Conservation (phyloP, 2,113 vertebrate genomes). For the Eclectus roratus region DNA sequence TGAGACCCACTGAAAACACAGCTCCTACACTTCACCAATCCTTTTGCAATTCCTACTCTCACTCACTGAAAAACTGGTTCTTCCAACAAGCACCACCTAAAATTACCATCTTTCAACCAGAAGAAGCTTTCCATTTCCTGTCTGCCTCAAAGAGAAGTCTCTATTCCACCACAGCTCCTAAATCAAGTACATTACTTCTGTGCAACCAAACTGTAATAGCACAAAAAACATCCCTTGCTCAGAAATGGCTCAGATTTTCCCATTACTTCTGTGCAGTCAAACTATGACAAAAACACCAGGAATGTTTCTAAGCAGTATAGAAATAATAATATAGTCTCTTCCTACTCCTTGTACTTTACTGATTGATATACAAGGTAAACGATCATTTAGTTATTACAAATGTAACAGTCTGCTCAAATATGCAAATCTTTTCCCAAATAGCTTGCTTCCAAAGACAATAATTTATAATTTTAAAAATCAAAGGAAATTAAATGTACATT, state of each 20-base stretch:
- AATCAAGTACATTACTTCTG: neutral
- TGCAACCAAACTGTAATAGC: neutral
- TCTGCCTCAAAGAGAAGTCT: neutral
- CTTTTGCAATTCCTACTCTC: fast-evolving
- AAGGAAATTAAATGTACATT: neutral
- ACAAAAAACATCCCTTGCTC: neutral
- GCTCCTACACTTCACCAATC: neutral
- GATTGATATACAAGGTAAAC: neutral
- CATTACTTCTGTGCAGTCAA: neutral
- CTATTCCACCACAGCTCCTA: neutral
- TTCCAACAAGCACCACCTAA: neutral
- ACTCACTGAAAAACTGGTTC: neutral
- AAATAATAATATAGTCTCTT: neutral
- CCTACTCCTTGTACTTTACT: neutral
- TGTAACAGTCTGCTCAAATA: neutral
- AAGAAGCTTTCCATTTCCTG: neutral
- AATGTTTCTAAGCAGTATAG: neutral
- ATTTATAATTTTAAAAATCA: neutral
- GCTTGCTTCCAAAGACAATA: neutral
- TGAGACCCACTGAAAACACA: neutral
- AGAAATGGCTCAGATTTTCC: neutral
- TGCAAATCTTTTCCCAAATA: neutral
- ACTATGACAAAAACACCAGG: neutral
- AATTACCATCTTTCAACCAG: neutral
- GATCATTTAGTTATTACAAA: neutral